Conservation (phyloP, 1,140 invertebrate genomes). For the Heliconius himera region DNA sequence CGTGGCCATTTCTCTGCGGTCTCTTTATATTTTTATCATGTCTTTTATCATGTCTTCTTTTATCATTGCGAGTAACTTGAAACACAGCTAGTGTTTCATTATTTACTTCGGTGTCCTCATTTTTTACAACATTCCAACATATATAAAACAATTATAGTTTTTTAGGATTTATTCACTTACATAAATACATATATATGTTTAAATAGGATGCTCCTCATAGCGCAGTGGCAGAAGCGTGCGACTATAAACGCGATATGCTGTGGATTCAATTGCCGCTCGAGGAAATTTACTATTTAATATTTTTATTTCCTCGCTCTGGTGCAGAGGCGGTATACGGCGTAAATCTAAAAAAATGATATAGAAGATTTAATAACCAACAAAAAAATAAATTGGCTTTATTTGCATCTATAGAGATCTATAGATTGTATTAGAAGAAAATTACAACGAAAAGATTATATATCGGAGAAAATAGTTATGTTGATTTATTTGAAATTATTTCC, state of each 20-base stretch:
- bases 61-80: conserved; percentile 11
- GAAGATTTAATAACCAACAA: too few relatives aligned
- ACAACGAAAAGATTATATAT: too few relatives aligned
- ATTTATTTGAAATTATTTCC: too few relatives aligned
- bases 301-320: too few relatives aligned
- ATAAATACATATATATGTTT: neutral
- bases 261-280: too few relatives aligned
- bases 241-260: too few relatives aligned
- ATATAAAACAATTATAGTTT: neutral
- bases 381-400: neutral
- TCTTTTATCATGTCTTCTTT: conserved; percentile 10
- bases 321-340: too few relatives aligned
- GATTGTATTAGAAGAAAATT: neutral
- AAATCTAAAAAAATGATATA: too few relatives aligned
- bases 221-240: too few relatives aligned
- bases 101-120: neutral
- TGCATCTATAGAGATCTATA: neutral
- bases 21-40: conserved; percentile 13
- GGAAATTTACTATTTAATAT: too few relatives aligned
- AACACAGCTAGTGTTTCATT: neutral
- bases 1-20: neutral
- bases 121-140: neutral
- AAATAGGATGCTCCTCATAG: too few relatives aligned
- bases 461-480: too few relatives aligned
- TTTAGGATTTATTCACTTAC: neutral